These are phyloP conservation scores for Drosophila subsilvestris DNA, from an alignment of 2,888 invertebrate species.

Conservation along the genomic window DNA sequence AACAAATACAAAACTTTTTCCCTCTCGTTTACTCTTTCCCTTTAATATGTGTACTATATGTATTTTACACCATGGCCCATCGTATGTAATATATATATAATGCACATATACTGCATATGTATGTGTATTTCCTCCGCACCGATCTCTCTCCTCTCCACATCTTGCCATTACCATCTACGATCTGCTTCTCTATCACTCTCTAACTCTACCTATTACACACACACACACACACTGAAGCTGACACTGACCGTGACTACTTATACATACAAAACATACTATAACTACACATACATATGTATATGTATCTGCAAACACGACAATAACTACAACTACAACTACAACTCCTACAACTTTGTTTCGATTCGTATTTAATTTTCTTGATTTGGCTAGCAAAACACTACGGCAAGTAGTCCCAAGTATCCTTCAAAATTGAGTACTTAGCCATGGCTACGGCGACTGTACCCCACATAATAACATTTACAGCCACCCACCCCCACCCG, in stretches of 20 bases:
- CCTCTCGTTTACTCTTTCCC: slow-evolving; percentile 71
- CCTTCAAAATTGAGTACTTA: background rate
- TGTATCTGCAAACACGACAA: background rate
- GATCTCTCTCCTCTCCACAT: slow-evolving; percentile 17
- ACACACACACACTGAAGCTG: slow-evolving; percentile 2
- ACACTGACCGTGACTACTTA: slow-evolving; percentile 13
- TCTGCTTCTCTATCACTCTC: slow-evolving; percentile 14
- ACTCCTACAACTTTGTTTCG: background rate
- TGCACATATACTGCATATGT: slow-evolving; percentile 70
- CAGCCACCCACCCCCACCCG: slow-evolving; percentile 11
- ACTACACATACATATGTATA: too few relatives aligned
- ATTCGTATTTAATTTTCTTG: background rate
- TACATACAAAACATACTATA: background rate
- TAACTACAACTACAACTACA: background rate
- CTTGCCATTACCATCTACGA: slow-evolving; percentile 29
- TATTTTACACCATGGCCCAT: slow-evolving; percentile 54
- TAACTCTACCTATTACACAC: slow-evolving; percentile 22
- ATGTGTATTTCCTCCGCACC: slow-evolving; percentile 68
- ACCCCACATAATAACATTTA: background rate
- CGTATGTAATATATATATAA: slow-evolving; percentile 69
- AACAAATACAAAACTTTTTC: slow-evolving; percentile 68
- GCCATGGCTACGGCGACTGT: background rate
- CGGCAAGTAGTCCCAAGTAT: background rate
- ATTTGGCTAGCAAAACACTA: background rate
- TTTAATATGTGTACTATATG: slow-evolving; percentile 63